These are phyloP conservation scores for Ooceraea biroi DNA, from an alignment of 1,140 invertebrate genomes.

Conservation along the genomic window DNA sequence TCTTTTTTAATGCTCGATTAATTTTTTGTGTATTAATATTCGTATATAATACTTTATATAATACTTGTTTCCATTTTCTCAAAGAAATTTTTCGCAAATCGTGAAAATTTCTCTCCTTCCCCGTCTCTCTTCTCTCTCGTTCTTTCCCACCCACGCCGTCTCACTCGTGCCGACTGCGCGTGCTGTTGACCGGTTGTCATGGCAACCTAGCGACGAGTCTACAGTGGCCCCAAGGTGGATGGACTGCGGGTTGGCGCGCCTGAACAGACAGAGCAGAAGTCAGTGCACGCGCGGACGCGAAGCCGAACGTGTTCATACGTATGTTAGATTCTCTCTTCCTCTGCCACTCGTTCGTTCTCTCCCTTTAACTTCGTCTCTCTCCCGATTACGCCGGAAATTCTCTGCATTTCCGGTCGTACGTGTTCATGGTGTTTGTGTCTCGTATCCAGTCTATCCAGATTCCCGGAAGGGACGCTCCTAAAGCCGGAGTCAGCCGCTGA, in stretches of 20 bases:
- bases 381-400: constrained; percentile 12
- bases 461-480: background rate
- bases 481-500: constrained; percentile 24
- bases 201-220: constrained; percentile 72
- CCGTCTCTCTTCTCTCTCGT: background rate
- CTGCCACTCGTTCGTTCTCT: background rate
- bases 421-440: constrained; percentile 47
- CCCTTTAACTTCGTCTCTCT: background rate
- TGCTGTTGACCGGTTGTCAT: constrained; percentile 74
- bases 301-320: constrained; percentile 74
- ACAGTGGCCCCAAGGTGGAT: constrained; percentile 70
- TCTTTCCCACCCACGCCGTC: constrained; percentile 24
- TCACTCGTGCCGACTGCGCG: constrained; percentile 68
- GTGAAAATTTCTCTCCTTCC: background rate
- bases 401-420: background rate
- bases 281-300: constrained; percentile 84
- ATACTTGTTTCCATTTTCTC: constrained; percentile 10
- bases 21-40: no score
- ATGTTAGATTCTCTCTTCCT: background rate
- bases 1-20: background rate
- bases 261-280: constrained; percentile 76
- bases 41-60: no score
- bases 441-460: background rate
- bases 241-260: constrained; percentile 70
- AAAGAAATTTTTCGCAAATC: constrained; percentile 34